Evolutionary conservation across 92 coral and sea anemone genomes (phyloP), one percentile per base, ranked within the genome.

Genomic region (Chrysogorgia sp.): DNA sequence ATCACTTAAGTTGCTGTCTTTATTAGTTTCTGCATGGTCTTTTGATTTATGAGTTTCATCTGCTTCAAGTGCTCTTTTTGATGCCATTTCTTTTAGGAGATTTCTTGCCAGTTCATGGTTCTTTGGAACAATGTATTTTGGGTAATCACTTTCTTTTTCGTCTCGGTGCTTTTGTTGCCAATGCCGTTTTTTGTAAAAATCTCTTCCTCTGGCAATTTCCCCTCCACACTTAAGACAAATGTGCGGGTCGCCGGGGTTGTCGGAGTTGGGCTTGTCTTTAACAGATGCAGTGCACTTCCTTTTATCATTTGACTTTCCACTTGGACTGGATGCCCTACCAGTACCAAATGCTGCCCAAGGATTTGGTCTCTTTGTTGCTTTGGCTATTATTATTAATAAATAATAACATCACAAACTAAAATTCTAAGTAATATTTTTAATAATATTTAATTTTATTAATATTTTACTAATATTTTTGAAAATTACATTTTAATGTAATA

Each of bases 41-140:
- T 70, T 61, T 40, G 47, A 47, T 35, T 60, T 37, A 37, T 60
- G 8, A 34, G 55, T 0, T 66, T 66, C 30, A 66, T 17, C 52
- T 28, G 41, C 68, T 62, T 28, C n/a, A n/a, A n/a, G 37, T 28
- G 40, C 23, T 32, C 41, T 29, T 25, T 62, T 62, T 12, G 40
- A 62, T 33, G 14, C 40, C 13, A 66, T 66, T 66, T 66, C 74
- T 37, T 25, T 33, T 45, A 70, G 76, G 10, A 34, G 76, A 23
- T 70, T 70, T 70, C 76, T 48, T 9, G 76, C 76, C 12, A 70
- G 60, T n/a, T n/a, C n/a, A n/a, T n/a, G n/a, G n/a, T n/a, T n/a
- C n/a, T n/a, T n/a, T n/a, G n/a, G n/a, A n/a, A n/a, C n/a, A n/a
- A n/a, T n/a, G n/a, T n/a, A n/a, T n/a, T n/a, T n/a, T n/a, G n/a